A percentile compares a stretch with the other conserved stretches of the same genome.
Conservation (phyloP, 1,140 invertebrate species). For the Lasioglossum albipes region DNA sequence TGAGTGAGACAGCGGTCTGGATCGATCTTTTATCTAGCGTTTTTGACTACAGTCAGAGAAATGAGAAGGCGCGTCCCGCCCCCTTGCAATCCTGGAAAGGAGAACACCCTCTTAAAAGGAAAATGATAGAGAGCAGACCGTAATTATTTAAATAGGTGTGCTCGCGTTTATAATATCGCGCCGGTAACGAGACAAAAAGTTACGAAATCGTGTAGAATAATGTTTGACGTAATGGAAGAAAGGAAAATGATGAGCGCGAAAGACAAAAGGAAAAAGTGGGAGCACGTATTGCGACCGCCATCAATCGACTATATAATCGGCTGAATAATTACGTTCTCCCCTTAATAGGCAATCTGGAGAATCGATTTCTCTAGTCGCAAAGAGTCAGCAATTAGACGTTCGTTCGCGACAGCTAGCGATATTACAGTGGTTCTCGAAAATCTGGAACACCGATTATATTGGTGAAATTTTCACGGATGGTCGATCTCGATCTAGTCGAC, state of each 20-base stretch:
- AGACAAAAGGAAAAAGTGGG: slow-evolving; percentile 26
- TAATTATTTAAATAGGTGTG: no score
- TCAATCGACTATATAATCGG: slow-evolving; percentile 42
- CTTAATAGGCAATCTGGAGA: slow-evolving; percentile 50
- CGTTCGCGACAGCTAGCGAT: slow-evolving; percentile 21
- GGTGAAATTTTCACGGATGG: slow-evolving; percentile 65
- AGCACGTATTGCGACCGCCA: slow-evolving; percentile 25
- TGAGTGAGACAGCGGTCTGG: no score
- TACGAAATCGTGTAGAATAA: slow-evolving; percentile 5
- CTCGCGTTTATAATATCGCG: not conserved
- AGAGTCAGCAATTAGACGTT: slow-evolving; percentile 46
- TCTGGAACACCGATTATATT: slow-evolving; percentile 39
- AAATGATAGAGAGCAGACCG: no score
- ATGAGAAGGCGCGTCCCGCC: no score
- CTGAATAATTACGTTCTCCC: slow-evolving; percentile 54
- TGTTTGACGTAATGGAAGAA: not conserved
- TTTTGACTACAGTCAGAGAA: no score
- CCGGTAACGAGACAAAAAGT: not conserved
- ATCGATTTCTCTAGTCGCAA: slow-evolving; percentile 53
- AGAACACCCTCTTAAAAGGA: no score
- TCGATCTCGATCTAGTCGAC: slow-evolving; percentile 39
- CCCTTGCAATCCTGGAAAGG: no score
- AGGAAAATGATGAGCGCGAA: slow-evolving; percentile 7
- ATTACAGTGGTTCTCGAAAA: slow-evolving; percentile 40
- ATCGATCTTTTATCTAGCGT: no score